phyloP scores from a whole-genome alignment of 2,888 invertebrate species.

The Deilephila porcellus region DNA sequence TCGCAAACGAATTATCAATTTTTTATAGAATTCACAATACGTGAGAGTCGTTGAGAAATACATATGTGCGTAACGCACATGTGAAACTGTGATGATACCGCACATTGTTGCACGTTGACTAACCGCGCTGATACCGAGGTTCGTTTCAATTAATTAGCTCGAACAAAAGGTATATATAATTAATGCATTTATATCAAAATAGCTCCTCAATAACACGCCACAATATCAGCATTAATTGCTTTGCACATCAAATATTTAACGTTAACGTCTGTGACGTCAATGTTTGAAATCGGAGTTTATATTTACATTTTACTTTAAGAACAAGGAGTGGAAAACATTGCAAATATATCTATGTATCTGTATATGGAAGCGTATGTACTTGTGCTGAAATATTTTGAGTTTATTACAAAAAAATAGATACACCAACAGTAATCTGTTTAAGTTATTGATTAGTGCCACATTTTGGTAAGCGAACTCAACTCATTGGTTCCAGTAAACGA shows the following conservation, averaged over 20 bases:
- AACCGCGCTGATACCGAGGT: constrained; percentile 35
- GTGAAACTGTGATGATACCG: constrained; percentile 61
- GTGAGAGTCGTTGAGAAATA: constrained; percentile 75
- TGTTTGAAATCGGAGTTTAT: background rate
- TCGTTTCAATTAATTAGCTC: constrained; percentile 19
- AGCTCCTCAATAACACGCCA: constrained; percentile 17
- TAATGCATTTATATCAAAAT: constrained; percentile 14
- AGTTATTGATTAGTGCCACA: background rate
- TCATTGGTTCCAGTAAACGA: constrained; percentile 62
- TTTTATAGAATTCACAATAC: constrained; percentile 69
- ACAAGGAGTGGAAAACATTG: background rate
- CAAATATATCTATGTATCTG: background rate
- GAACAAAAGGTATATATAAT: constrained; percentile 22
- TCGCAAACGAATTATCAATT: constrained; percentile 75
- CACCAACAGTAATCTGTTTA: background rate
- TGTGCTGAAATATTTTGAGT: no score
- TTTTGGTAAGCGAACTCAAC: constrained; percentile 43
- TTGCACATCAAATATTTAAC: constrained; percentile 12
- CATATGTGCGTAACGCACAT: constrained; percentile 74
- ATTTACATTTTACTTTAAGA: background rate
- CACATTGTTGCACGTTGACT: constrained; percentile 57
- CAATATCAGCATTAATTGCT: constrained; percentile 8
- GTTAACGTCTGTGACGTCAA: background rate
- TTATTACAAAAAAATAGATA: background rate
- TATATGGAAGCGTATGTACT: no score